Base-by-base conservation (phyloP, 2,797 vertebrate genomes). In the Tolypeutes matacus region DNA sequence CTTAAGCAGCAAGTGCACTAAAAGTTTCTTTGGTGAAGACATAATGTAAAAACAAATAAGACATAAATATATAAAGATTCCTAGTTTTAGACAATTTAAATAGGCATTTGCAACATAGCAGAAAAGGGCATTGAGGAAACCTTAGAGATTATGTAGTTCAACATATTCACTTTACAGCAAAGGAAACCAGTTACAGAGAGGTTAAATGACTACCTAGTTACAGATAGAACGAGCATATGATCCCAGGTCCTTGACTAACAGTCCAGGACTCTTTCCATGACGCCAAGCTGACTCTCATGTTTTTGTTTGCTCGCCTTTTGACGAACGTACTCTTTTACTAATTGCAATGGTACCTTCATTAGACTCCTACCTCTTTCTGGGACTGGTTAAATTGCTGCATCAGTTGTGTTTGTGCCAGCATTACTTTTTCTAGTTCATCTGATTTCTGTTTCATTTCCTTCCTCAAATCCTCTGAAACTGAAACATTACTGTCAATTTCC, bases 281-380 rank as follows among this genome's bases (percentile, higher is more conserved):
- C 46, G 53, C 36, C 42, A 64, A 27, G 29, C 51, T 84, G 15
- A 49, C 67, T 83, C 58, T 89, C 25, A 6, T 49, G 15, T 49
- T 53, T 81, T 21, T 56, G 42, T 46, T 15, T 75, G 62, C 83
- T 23, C 87, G 60, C 13, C 64, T 93, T 65, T 25, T 82, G 56
- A 70, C 64, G 86, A 76, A 25, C 5, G 36, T 39, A 49, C 60
- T 65, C 58, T 64, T 21, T n/a, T 14, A 11, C 27, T 42, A 23
- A 70, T 0, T 8, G 29, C 15, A 4, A 7, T 34, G 85, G 31
- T 25, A 36, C 49, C 14, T 0, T 12, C 0, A 49, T 31, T 36
- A 51, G 85, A 77, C n/a, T 95, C 98, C 76, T 98, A 99, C 99
- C 99, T 99, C 98, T 84, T 99, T 97, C 89, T 98, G 98, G 75